phyloP scores from a whole-genome alignment of 2,888 invertebrate genomes.

The Meta bourneti region DNA sequence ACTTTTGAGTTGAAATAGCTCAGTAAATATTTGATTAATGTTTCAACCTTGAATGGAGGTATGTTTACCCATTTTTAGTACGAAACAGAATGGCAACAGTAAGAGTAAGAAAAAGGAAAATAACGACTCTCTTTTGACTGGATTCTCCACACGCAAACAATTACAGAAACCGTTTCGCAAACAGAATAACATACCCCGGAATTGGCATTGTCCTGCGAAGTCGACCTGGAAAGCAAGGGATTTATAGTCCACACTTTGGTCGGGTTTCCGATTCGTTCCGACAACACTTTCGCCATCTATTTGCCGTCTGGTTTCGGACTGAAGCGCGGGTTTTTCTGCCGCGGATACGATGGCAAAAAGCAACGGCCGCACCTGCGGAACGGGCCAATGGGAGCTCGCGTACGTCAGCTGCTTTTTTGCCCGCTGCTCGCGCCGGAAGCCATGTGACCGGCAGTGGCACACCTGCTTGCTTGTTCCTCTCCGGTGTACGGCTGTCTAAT shows the following conservation, averaged over 20 bases:
- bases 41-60: background rate
- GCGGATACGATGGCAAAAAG: background rate
- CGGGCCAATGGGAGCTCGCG: conserved; percentile 30
- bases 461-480: conserved; percentile 45
- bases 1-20: background rate
- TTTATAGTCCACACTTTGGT: conserved; percentile 62
- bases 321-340: conserved; percentile 24
- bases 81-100: too few relatives aligned
- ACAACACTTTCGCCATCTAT: conserved; percentile 52
- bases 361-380: conserved; percentile 59
- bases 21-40: background rate
- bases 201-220: conserved; percentile 26
- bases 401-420: conserved; percentile 31
- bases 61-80: background rate
- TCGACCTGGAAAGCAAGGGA: conserved; percentile 20
- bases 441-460: conserved; percentile 66
- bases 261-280: conserved; percentile 29
- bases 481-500: conserved; percentile 8
- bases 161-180: background rate
- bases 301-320: conserved; percentile 20
- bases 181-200: conserved; percentile 40
- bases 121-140: too few relatives aligned
- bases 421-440: conserved; percentile 46
- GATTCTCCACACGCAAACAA: too few relatives aligned
- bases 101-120: too few relatives aligned